These are phyloP conservation scores for Protonibea diacanthus DNA, from an alignment of 2,797 vertebrate genomes.

Conservation along the genomic window DNA sequence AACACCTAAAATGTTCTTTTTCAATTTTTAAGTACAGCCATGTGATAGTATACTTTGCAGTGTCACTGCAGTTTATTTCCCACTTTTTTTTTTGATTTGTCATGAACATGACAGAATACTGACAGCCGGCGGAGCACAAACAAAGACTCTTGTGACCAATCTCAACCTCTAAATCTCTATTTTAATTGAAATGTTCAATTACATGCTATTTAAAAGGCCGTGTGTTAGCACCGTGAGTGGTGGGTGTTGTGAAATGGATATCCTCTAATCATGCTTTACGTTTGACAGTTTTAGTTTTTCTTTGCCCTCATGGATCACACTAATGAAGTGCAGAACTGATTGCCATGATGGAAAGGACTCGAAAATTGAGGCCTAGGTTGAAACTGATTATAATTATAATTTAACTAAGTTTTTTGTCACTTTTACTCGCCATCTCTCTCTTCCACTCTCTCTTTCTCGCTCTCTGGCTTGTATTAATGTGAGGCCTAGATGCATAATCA, in stretches of 20 bases:
- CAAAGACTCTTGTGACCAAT: neutral
- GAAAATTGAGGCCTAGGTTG: neutral
- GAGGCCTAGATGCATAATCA: conserved; percentile 27
- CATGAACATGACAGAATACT: neutral
- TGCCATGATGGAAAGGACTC: neutral
- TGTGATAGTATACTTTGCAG: neutral
- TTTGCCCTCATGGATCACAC: neutral
- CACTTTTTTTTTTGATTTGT: neutral
- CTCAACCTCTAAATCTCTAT: neutral
- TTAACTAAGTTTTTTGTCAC: conserved; percentile 8
- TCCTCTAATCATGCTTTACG: neutral
- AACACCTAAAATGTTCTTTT: neutral
- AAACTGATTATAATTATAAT: conserved; percentile 13
- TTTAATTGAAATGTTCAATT: conserved; percentile 4
- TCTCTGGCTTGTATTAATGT: conserved; percentile 9
- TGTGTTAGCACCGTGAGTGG: neutral
- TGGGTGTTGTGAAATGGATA: neutral
- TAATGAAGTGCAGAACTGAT: conserved; percentile 1
- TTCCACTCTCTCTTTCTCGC: neutral
- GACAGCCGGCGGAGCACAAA: neutral
- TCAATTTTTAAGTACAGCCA: neutral
- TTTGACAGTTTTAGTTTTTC: neutral
- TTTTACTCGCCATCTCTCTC: neutral
- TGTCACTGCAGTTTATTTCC: neutral
- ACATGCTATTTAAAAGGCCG: neutral